A percentile compares a stretch with the other conserved stretches of the same genome.
These are phyloP conservation scores for Mormyrus hasselquistii DNA, from an alignment of 2,797 vertebrate genomes.

Conservation along the genomic window DNA sequence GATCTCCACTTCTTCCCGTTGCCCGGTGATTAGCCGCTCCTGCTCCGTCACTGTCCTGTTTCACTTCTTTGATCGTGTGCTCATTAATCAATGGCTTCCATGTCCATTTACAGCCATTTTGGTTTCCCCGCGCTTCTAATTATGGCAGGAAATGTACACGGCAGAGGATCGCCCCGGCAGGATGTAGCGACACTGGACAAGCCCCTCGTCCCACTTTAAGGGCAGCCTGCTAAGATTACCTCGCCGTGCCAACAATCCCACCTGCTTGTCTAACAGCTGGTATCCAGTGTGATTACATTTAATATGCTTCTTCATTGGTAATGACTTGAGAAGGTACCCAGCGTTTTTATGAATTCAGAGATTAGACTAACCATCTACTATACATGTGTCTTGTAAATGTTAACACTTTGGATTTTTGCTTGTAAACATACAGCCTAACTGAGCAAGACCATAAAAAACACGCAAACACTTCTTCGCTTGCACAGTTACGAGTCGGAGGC, in stretches of 20 bases:
- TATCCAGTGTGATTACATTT: background rate
- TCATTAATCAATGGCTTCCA: background rate
- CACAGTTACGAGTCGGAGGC: background rate
- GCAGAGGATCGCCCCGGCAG: background rate
- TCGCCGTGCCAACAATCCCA: background rate
- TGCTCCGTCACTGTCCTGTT: conserved; percentile 18
- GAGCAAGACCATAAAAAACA: background rate
- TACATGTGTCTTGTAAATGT: background rate
- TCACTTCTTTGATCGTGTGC: background rate
- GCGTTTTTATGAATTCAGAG: background rate
- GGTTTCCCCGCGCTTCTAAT: background rate
- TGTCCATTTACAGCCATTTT: background rate
- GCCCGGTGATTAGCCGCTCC: background rate
- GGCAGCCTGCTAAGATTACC: background rate
- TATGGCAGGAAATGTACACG: background rate
- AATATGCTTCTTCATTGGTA: background rate
- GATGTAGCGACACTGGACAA: background rate
- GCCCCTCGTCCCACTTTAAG: background rate
- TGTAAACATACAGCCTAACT: background rate
- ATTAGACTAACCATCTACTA: background rate
- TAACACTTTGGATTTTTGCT: background rate
- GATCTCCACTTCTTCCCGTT: conserved; percentile 32
- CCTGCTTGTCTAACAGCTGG: background rate
- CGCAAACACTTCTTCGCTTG: background rate
- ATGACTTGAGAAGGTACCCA: background rate